Evolutionary conservation across 2,797 vertebrate genomes (phyloP), one percentile per base, ranked within the genome.

Genomic region (Phrynocephalus vlangalii): DNA sequence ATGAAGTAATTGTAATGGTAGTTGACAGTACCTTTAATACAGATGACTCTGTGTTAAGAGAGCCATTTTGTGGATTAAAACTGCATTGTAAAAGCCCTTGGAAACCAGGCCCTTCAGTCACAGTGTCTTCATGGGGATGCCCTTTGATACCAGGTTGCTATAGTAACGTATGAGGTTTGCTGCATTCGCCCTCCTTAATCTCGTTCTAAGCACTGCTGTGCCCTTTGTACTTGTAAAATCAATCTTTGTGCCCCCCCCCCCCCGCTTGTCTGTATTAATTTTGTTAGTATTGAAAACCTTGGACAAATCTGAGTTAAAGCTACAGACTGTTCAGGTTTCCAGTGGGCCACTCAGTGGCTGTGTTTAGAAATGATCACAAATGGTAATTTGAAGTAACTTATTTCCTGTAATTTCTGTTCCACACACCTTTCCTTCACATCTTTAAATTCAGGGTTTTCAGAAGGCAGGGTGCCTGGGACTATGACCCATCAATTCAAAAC

Each of bases 121-220:
- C 93, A 94, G 87, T 94, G 94, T 96, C 95, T 96, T 92, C 30
- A 95, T 96, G 95, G 86, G 50, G 93, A 94, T 95, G 91, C 67
- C 20, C 94, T 91, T 96, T 95, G 96, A 96, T 96, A 97, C 94
- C 82, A 16, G 89, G 97, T 98, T 98, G 96, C 97, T 94, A 95
- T 94, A 96, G 98, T 91, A 98, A 98, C 97, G 5, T 91, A 91
- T 79, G 88, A 95, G 90, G 90, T 89, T 95, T 93, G 81, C 88
- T 86, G 44, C 56, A 70, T 92, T 93, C 87, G 91, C 91, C 85
- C 6, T 18, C 90, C 90, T 87, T 80, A 93, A 63, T 86, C 87
- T 90, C 83, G 60, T 72, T 95, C 91, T 93, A 76, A 96, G 85
- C 93, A 92, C 91, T 87, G 83, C 88, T 86, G 90, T 92, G 76